phyloP scores from a whole-genome alignment of 2,888 invertebrate genomes.

The Tenthredo mesomela region DNA sequence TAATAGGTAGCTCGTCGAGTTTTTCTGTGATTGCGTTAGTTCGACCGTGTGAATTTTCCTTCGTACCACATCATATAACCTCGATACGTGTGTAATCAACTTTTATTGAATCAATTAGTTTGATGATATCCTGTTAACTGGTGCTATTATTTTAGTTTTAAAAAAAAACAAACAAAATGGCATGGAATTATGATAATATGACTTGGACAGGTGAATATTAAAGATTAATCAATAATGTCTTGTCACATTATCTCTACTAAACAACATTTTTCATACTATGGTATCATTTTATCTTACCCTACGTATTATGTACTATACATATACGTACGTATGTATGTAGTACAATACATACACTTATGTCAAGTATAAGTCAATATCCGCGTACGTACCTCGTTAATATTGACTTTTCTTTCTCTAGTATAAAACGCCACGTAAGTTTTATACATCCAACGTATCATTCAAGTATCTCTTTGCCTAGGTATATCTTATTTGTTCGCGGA shows the following conservation, averaged over 20 bases:
- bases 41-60: slow-evolving; percentile 58
- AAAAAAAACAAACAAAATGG: slow-evolving; percentile 72
- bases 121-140: slow-evolving; percentile 54
- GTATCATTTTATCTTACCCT: background rate
- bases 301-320: background rate
- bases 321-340: background rate
- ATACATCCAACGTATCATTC: background rate
- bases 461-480: background rate
- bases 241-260: background rate
- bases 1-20: background rate
- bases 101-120: slow-evolving; percentile 63
- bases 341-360: background rate
- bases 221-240: background rate
- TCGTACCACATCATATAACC: slow-evolving; percentile 58
- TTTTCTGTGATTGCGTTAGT: slow-evolving; percentile 60
- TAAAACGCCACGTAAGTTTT: background rate
- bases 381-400: background rate
- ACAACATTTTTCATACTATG: background rate
- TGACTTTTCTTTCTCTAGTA: background rate
- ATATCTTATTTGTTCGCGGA: background rate
- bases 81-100: slow-evolving; percentile 59
- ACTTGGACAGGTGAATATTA: slow-evolving; percentile 79
- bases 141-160: background rate
- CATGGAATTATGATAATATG: slow-evolving; percentile 80
- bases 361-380: slow-evolving; percentile 31